These are phyloP conservation scores for Hafferia zeledoni DNA, from an alignment of 2,797 vertebrate species.

Conservation along the genomic window DNA sequence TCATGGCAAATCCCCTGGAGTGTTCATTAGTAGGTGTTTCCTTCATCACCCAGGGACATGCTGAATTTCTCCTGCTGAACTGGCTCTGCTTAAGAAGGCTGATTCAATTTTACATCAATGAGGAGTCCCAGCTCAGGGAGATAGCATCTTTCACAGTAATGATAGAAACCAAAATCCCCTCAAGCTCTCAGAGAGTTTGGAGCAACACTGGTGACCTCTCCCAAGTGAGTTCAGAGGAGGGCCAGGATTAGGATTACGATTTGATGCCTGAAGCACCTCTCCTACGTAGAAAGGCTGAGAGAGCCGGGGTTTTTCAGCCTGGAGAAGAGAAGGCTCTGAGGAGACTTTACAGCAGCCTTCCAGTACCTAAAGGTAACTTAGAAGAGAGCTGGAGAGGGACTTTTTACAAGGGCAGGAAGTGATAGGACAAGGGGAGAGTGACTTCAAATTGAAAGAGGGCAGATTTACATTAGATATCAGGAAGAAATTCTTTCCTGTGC, in stretches of 20 bases:
- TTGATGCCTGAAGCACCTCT: neutral
- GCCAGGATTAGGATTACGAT: neutral
- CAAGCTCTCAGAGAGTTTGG: neutral
- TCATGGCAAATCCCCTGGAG: neutral
- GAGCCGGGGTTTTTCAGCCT: neutral
- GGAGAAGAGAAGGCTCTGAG: neutral
- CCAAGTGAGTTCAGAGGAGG: neutral
- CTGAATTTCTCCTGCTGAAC: neutral
- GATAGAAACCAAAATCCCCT: neutral
- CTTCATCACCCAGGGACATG: neutral
- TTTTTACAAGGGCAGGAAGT: neutral
- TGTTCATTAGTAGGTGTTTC: neutral
- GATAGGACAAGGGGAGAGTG: neutral
- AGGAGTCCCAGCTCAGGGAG: neutral
- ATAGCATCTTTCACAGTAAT: neutral
- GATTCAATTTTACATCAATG: neutral
- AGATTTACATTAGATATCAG: neutral
- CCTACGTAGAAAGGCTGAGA: accelerated
- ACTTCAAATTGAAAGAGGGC: neutral
- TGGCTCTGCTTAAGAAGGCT: neutral
- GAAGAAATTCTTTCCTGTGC: neutral
- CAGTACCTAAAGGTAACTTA: neutral
- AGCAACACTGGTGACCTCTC: neutral
- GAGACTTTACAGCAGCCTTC: neutral
- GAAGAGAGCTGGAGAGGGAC: neutral